A percentile compares a stretch with the other conserved stretches of the same genome.
Conservation (phyloP, 2,888 invertebrate species). For the Atethmia centrago region DNA sequence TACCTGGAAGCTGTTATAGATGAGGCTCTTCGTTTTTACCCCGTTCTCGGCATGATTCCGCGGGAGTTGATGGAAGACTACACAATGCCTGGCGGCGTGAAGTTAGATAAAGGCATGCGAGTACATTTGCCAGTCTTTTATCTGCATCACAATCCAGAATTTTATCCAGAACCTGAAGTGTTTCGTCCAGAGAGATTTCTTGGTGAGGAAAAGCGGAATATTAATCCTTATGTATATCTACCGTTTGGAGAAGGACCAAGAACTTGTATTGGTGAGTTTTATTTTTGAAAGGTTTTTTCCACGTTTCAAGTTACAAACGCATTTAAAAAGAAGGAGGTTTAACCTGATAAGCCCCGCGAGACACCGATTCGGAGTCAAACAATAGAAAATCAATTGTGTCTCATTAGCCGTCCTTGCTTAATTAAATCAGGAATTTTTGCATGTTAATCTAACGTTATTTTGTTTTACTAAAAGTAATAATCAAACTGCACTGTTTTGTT, state of each 20-base stretch:
- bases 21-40: constrained; percentile 74
- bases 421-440: background rate
- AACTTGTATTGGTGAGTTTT: constrained; percentile 72
- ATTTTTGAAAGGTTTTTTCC: background rate
- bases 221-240: too few relatives aligned
- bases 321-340: too few relatives aligned
- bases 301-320: background rate
- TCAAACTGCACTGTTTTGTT: background rate
- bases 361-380: background rate
- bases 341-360: too few relatives aligned
- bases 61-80: constrained; percentile 74
- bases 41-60: constrained; percentile 70
- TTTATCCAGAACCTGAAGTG: constrained; percentile 73
- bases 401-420: too few relatives aligned
- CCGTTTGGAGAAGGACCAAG: too few relatives aligned
- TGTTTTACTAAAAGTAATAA: background rate
- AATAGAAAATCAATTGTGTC: too few relatives aligned
- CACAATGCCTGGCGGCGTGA: constrained; percentile 69
- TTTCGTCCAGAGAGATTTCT: constrained; percentile 75
- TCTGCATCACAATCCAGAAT: constrained; percentile 71
- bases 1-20: constrained; percentile 73
- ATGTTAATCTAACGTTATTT: background rate
- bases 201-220: constrained; percentile 65
- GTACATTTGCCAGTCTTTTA: constrained; percentile 73
- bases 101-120: constrained; percentile 69